A percentile compares a stretch with the other conserved stretches of the same genome.
Conservation (phyloP, 2,888 invertebrate species). For the Lacanobia oleracea region DNA sequence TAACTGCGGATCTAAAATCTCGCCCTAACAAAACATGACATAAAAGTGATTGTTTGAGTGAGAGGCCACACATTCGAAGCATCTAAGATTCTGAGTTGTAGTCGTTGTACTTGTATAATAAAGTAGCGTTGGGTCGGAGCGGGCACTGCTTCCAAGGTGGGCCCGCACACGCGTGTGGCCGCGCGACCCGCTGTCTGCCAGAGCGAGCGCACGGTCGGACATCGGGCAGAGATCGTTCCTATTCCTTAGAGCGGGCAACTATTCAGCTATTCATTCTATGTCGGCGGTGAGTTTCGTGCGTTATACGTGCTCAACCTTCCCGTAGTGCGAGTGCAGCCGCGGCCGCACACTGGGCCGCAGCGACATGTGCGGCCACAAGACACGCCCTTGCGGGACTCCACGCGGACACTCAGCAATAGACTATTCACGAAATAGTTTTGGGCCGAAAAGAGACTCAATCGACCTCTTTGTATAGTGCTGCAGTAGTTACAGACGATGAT, state of each 20-base stretch:
- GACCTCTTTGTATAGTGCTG: too few species aligned
- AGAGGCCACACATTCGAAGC: neutral
- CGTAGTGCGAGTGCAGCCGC: slow-evolving; percentile 2
- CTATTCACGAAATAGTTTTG: too few species aligned
- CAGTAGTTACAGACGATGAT: too few species aligned
- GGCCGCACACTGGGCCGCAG: slow-evolving; percentile 1
- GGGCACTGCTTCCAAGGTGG: slow-evolving; percentile 76
- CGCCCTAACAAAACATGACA: neutral
- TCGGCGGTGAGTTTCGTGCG: too few species aligned
- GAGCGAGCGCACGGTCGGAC: too few species aligned
- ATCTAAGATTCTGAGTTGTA: slow-evolving; percentile 27
- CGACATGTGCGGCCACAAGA: slow-evolving; percentile 4
- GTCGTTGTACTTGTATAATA: neutral
- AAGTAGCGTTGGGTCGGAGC: too few species aligned
- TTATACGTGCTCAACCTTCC: slow-evolving; percentile 3
- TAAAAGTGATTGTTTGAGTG: neutral
- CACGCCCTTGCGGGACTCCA: slow-evolving; percentile 31
- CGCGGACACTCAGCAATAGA: neutral
- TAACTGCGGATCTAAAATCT: too few species aligned
- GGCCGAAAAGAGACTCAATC: too few species aligned
- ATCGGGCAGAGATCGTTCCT: too few species aligned
- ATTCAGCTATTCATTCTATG: too few species aligned
- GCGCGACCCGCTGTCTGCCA: slow-evolving; percentile 47
- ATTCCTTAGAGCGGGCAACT: too few species aligned
- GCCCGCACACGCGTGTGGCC: slow-evolving; percentile 67